Evolutionary conservation across 23 tunicate species (phyloP).

Genomic region (Phallusia fumigata): DNA sequence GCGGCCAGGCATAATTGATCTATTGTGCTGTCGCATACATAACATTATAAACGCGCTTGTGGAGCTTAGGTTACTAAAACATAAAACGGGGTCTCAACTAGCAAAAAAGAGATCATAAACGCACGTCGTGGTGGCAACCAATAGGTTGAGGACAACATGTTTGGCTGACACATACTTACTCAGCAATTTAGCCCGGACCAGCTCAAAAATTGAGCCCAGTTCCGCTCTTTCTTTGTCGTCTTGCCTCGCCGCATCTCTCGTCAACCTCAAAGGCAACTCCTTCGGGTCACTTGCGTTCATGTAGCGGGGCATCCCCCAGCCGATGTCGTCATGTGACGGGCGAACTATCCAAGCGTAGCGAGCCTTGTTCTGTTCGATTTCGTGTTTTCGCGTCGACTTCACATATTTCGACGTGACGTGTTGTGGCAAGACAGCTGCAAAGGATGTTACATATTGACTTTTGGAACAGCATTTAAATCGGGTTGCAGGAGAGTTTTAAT

Average conservation of each 20-base stretch:
- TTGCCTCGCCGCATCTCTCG: background rate
- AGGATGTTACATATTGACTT: too few species aligned
- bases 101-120: too few species aligned
- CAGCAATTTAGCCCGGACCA: background rate
- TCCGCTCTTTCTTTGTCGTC: background rate
- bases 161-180: background rate
- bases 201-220: background rate
- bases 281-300: background rate
- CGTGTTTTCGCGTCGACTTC: background rate
- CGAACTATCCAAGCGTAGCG: conserved; percentile 1
- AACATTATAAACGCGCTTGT: too few species aligned
- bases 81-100: too few species aligned
- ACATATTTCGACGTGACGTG: background rate
- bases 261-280: conserved; percentile 1
- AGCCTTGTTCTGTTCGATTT: background rate
- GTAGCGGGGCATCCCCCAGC: conserved; percentile 9
- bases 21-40: too few species aligned
- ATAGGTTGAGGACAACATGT: too few species aligned
- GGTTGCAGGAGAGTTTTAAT: too few species aligned
- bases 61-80: too few species aligned
- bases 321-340: background rate
- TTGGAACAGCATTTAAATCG: too few species aligned
- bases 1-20: too few species aligned
- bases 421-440: background rate
- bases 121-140: too few species aligned